Base-by-base conservation (phyloP, 2,888 invertebrate species). In the Apeira syringaria region DNA sequence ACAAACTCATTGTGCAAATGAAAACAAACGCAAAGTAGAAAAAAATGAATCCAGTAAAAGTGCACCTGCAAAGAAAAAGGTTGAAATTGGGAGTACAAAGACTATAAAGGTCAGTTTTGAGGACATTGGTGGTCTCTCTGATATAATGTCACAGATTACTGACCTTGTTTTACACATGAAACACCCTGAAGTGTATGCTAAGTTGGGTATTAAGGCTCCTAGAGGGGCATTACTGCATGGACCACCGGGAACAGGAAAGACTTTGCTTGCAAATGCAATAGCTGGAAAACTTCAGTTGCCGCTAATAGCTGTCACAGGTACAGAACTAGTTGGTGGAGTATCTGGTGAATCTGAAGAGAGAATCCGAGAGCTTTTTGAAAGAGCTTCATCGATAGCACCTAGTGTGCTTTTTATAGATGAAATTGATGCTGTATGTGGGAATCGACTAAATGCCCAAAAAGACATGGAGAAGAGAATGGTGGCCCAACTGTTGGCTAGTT, bases 391-490 rank as follows among this genome's bases (percentile, higher is more conserved):
- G 34, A 80, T 91, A 42, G 92, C 96, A 5, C 97, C 97, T 0
- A 95, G 97, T 74, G 93, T 99, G 7, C 80, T 99, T 24, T 98
- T 99, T 69, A 94, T 99, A 50, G 99, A 99, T 84, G 98, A 99
- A 88, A 96, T 99, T 47, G 99, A 99, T 89, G 94, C 97, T n/a
- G 95, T 99, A 29, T 96, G 97, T 18, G 96, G 96, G 3, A 97
- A 97, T 73, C 91, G 98, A 67, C 94, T 97, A 41, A 94, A 94
- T 62, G 97, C 97, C 1, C 96, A 97, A 64, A 95, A 96, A 73
- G 98, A 98, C 67, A 99, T 99, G 99, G 98, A 99, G 73, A 93
- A 96, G 50, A 90, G 99, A 48, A 97, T 99, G 80, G 98, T 99
- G 4, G 94, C 98, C 0, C 99, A 99, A 79, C 80, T 99, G 39